Conservation (phyloP, 2,888 invertebrate genomes). For the Leptopterna dolabrata region DNA sequence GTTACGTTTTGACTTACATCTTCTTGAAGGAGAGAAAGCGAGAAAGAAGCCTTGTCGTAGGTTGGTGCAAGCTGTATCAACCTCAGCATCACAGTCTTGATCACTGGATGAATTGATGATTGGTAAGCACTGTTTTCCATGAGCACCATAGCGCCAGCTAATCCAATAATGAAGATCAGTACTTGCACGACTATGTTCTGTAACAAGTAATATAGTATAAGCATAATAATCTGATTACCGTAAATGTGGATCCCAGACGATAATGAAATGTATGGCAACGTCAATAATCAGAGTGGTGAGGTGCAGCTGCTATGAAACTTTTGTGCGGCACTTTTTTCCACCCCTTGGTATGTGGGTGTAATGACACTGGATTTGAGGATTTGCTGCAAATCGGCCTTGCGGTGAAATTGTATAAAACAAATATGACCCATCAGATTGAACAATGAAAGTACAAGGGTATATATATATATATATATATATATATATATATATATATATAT, state of each 20-base stretch:
- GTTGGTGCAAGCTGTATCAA: conserved; percentile 80
- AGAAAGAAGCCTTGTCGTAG: conserved; percentile 75
- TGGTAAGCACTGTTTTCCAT: conserved; percentile 84
- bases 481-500: no score
- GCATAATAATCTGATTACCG: conserved; percentile 6
- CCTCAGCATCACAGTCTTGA: conserved; percentile 76
- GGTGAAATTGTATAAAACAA: no score
- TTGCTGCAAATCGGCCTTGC: no score
- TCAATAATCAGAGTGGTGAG: no score
- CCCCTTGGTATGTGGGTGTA: no score
- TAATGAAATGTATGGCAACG: no score
- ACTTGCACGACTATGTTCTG: conserved; percentile 82
- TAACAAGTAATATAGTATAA: conserved; percentile 66
- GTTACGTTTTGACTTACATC: conserved; percentile 69
- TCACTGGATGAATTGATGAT: conserved; percentile 82
- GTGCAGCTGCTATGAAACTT: no score
- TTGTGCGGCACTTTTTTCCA: no score
- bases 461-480: no score
- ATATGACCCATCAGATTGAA: no score
- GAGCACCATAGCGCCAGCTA: conserved; percentile 81
- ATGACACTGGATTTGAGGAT: no score
- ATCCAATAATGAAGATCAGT: conserved; percentile 76
- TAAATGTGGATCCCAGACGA: not conserved
- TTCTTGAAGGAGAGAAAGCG: conserved; percentile 85
- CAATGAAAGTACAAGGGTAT: no score